Evolutionary conservation across 2,888 invertebrate species (phyloP).

Genomic region (Trissonchulus sp.): DNA sequence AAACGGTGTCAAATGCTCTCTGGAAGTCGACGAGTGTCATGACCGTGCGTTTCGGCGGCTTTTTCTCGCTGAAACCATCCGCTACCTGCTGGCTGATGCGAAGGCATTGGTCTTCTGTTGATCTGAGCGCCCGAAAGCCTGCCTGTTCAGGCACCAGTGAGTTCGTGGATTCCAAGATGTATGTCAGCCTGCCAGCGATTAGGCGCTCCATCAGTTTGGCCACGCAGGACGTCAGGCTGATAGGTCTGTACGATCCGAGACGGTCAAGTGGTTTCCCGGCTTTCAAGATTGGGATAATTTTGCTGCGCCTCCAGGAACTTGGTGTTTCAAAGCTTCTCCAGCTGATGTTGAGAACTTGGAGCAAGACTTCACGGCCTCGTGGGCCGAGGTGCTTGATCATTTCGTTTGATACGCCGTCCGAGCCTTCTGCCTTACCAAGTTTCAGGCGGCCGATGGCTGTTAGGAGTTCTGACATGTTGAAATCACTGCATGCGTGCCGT

Average conservation of each 20-base stretch:
- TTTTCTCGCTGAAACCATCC: constrained; percentile 3
- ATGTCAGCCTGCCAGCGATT: background rate
- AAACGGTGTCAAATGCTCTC: background rate
- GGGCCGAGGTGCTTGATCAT: no score
- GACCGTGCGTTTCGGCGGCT: constrained; percentile 5
- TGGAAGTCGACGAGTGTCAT: background rate
- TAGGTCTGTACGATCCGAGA: background rate
- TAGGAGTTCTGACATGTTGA: background rate
- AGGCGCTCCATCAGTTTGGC: background rate
- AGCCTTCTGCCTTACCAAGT: background rate
- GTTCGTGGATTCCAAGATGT: background rate
- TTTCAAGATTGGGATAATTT: background rate
- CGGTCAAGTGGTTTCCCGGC: background rate
- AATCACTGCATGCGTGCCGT: background rate
- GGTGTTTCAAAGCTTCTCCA: background rate
- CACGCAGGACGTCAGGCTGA: constrained; percentile 6
- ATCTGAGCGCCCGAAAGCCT: background rate
- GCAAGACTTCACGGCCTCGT: no score
- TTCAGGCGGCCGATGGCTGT: background rate
- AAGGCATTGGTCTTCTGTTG: background rate
- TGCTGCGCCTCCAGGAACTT: background rate
- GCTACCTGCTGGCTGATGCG: background rate
- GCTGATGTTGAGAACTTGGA: background rate
- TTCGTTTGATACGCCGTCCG: constrained; percentile 1
- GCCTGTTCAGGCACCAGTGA: background rate